A percentile compares a stretch with the other conserved stretches of the same genome.
phyloP scores from a whole-genome alignment of 23 tunicate genomes.

The Clavelina lepadiformis region DNA sequence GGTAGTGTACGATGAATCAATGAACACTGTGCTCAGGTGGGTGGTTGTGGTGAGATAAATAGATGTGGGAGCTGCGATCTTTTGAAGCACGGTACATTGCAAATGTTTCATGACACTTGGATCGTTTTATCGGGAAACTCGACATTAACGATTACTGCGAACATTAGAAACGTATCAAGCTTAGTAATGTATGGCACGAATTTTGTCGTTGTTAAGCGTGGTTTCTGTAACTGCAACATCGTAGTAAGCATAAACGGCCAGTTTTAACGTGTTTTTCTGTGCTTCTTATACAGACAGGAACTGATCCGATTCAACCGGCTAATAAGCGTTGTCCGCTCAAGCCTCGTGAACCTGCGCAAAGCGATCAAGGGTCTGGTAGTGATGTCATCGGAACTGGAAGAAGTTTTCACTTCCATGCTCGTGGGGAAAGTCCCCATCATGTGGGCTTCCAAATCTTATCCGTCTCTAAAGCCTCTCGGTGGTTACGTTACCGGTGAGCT shows the following conservation, averaged over 20 bases:
- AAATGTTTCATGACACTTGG: no score
- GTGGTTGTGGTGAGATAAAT: no score
- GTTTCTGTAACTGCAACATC: no score
- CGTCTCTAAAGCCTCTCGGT: conserved; percentile 88
- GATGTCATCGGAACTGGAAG: conserved; percentile 93
- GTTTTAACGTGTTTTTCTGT: no score
- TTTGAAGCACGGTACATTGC: no score
- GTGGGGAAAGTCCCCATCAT: conserved; percentile 89
- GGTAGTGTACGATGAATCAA: conserved; percentile 82
- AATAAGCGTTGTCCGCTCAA: conserved; percentile 64
- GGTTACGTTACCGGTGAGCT: conserved; percentile 77
- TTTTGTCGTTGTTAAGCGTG: no score
- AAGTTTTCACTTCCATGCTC: conserved; percentile 94
- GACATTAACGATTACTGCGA: neutral
- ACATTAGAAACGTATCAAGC: no score
- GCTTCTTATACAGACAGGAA: conserved; percentile 75
- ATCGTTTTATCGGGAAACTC: no score
- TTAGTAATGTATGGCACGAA: no score
- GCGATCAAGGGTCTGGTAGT: conserved; percentile 98
- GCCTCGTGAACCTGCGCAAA: conserved; percentile 68
- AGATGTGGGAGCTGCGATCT: no score
- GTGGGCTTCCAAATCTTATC: conserved; percentile 96
- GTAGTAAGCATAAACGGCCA: no score
- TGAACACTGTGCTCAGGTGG: conserved; percentile 92
- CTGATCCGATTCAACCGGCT: conserved; percentile 92